Evolutionary conservation across 1,140 invertebrate species (phyloP).

Genomic region (Copidosoma floridanum): DNA sequence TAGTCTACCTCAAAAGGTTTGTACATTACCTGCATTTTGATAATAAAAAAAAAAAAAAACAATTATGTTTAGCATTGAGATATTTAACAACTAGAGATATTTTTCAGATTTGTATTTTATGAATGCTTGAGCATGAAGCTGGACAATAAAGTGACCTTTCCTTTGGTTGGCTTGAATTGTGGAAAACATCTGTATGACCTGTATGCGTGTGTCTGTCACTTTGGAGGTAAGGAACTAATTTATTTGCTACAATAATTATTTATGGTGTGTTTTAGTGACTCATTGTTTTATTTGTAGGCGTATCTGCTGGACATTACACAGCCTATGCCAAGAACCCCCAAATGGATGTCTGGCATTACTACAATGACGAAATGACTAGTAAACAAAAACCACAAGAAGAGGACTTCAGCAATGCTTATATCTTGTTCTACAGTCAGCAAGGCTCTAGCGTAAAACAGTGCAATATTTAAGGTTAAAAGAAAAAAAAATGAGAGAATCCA

Average conservation of each 20-base stretch:
- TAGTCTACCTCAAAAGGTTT: constrained; percentile 71
- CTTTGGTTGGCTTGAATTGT: constrained; percentile 60
- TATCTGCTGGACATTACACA: constrained; percentile 70
- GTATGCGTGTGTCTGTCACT: constrained; percentile 71
- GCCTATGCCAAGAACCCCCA: constrained; percentile 66
- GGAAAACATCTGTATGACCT: constrained; percentile 62
- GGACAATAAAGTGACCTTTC: constrained; percentile 68
- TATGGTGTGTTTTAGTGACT: background rate
- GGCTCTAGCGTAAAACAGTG: constrained; percentile 55
- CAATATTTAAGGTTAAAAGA: constrained; percentile 40
- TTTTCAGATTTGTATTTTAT: constrained; percentile 68
- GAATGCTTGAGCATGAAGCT: constrained; percentile 69
- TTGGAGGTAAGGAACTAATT: constrained; percentile 61
- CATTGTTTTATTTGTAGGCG: constrained; percentile 52
- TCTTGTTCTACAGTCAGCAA: constrained; percentile 69
- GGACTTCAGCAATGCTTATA: constrained; percentile 68
- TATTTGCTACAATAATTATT: background rate
- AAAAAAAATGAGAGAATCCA: background rate
- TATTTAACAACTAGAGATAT: too few species aligned
- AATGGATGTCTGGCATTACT: constrained; percentile 67
- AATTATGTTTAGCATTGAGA: background rate
- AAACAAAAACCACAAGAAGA: constrained; percentile 62
- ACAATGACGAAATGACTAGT: constrained; percentile 66
- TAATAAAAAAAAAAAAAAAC: background rate
- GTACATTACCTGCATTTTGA: background rate